These are phyloP conservation scores for Trichonephila clavipes DNA, from an alignment of 1,140 invertebrate species.

Conservation along the genomic window DNA sequence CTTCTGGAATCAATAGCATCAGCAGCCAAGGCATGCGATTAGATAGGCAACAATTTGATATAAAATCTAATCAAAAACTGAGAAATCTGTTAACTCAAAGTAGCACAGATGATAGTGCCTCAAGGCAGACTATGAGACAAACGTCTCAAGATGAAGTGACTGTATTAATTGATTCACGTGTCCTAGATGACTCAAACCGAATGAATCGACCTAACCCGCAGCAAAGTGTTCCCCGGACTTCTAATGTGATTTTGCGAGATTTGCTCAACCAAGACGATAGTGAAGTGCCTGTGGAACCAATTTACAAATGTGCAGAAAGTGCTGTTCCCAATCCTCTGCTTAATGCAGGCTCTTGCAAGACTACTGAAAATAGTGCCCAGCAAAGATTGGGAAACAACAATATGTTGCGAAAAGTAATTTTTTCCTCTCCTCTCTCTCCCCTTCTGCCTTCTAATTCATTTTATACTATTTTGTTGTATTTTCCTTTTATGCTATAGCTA, in stretches of 20 bases:
- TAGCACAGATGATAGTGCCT: neutral
- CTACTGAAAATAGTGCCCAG: conserved; percentile 51
- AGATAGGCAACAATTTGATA: conserved; percentile 31
- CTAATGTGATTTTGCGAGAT: conserved; percentile 77
- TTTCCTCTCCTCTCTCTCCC: neutral
- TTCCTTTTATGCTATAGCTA: no score
- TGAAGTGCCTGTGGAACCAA: conserved; percentile 62
- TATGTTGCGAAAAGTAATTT: conserved; percentile 71
- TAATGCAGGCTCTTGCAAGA: conserved; percentile 55
- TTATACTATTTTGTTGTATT: no score
- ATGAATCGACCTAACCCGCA: neutral
- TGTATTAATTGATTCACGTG: conserved; percentile 31
- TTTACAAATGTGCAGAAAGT: conserved; percentile 11
- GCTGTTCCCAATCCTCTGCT: conserved; percentile 64
- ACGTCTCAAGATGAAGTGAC: conserved; percentile 54
- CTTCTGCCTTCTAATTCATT: no score
- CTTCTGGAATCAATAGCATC: neutral
- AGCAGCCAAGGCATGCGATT: conserved; percentile 32
- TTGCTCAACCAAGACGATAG: conserved; percentile 76
- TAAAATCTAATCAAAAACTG: conserved; percentile 77
- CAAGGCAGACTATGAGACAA: neutral
- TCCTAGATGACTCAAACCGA: neutral
- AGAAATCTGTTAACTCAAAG: conserved; percentile 78
- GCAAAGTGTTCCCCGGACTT: conserved; percentile 5
- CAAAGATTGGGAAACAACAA: conserved; percentile 59